phyloP scores from a whole-genome alignment of 2,797 vertebrate genomes.

The Bovichtus variegatus region DNA sequence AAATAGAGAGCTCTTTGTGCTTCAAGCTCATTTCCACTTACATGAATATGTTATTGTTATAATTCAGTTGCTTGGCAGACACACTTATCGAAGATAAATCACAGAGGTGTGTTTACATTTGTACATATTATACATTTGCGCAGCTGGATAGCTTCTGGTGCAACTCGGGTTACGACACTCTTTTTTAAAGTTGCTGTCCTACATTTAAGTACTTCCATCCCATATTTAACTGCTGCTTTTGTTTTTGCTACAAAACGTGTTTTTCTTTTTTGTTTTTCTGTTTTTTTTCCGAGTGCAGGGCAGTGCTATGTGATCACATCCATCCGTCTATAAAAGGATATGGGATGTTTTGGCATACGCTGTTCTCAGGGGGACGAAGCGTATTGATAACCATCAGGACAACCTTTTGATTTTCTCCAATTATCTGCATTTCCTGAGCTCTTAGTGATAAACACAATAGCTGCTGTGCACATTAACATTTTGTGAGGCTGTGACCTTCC shows the following conservation, averaged over 20 bases:
- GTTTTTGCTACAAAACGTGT: conserved; percentile 17
- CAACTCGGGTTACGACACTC: conserved; percentile 37
- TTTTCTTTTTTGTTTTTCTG: too few species aligned
- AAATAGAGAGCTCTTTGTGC: conserved; percentile 76
- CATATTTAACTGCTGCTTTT: conserved; percentile 32
- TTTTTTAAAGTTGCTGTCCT: conserved; percentile 40
- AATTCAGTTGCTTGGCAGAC: conserved; percentile 77
- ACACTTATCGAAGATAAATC: conserved; percentile 75
- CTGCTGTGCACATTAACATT: conserved; percentile 8
- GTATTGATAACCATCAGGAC: conserved; percentile 10
- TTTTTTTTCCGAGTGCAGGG: background rate
- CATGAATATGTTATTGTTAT: conserved; percentile 78
- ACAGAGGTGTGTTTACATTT: conserved; percentile 72
- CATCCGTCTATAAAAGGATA: conserved; percentile 41
- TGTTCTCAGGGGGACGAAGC: conserved; percentile 12
- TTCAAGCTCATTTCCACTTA: conserved; percentile 61
- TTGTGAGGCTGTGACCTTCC: conserved; percentile 39
- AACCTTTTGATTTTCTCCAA: conserved; percentile 24
- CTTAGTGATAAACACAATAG: conserved; percentile 6
- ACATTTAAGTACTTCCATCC: conserved; percentile 48
- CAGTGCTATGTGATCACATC: conserved; percentile 27
- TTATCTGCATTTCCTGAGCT: conserved; percentile 7
- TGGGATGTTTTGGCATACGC: conserved; percentile 18
- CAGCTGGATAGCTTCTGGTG: conserved; percentile 71
- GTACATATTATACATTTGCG: conserved; percentile 56